Evolutionary conservation across 2,888 invertebrate species (phyloP).

Genomic region (Cerceris rybyensis): DNA sequence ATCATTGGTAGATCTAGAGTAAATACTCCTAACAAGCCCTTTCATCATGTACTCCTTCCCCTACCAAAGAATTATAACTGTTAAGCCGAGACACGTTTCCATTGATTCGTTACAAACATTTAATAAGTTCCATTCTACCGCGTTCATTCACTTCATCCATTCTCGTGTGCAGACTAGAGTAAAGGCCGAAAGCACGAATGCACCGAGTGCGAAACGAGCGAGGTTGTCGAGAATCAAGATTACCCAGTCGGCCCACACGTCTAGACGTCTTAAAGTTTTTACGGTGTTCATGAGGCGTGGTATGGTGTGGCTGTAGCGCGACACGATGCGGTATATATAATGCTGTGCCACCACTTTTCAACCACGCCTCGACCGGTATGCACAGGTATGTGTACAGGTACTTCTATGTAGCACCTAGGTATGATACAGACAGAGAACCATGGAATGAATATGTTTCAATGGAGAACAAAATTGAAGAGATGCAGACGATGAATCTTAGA

Average conservation of each 20-base stretch:
- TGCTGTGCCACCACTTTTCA: slow-evolving; percentile 58
- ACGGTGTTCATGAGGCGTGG: slow-evolving; percentile 59
- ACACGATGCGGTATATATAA: slow-evolving; percentile 40
- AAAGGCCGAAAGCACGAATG: slow-evolving; percentile 2
- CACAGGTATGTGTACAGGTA: slow-evolving; percentile 7
- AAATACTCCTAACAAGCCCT: too few relatives aligned
- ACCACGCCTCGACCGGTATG: slow-evolving; percentile 57
- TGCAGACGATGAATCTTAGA: too few relatives aligned
- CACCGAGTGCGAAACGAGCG: slow-evolving; percentile 3
- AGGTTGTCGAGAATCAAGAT: slow-evolving; percentile 48
- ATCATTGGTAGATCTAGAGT: too few relatives aligned
- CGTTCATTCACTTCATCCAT: too few relatives aligned
- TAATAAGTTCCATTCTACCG: too few relatives aligned
- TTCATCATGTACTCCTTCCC: too few relatives aligned
- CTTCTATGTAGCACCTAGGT: slow-evolving; percentile 5
- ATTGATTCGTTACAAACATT: too few relatives aligned
- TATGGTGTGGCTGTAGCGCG: slow-evolving; percentile 57
- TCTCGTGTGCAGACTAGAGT: background rate
- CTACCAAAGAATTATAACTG: too few relatives aligned
- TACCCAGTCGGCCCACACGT: slow-evolving; percentile 70
- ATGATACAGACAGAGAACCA: background rate
- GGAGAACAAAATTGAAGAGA: too few relatives aligned
- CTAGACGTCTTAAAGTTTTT: slow-evolving; percentile 71
- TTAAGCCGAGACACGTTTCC: too few relatives aligned
- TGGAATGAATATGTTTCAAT: background rate